phyloP scores from a whole-genome alignment of 2,888 invertebrate species.

The Tupiocoris notatus region DNA sequence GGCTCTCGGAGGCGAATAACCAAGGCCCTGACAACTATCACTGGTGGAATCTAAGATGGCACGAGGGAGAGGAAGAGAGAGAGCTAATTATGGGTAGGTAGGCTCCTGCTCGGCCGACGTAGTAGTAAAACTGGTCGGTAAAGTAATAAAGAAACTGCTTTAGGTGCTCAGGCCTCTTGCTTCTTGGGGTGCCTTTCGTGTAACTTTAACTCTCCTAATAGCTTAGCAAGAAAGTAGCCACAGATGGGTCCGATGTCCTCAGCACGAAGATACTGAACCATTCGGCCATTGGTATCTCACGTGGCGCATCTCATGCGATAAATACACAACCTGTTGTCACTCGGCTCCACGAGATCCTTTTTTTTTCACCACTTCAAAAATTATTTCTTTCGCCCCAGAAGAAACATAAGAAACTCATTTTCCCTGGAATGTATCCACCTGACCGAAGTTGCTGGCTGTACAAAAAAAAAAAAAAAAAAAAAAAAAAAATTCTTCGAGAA shows the following conservation, averaged over 20 bases:
- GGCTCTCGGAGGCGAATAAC: background rate
- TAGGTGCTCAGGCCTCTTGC: conserved; percentile 36
- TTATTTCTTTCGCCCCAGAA: background rate
- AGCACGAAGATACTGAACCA: background rate
- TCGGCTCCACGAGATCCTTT: conserved; percentile 2
- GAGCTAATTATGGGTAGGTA: conserved; percentile 33
- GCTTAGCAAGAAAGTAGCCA: conserved; percentile 27
- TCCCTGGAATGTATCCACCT: too few relatives aligned
- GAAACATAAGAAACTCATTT: too few relatives aligned
- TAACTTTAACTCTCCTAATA: conserved; percentile 35
- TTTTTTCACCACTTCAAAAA: background rate
- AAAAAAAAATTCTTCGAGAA: too few relatives aligned
- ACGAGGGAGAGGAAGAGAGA: conserved; percentile 2
- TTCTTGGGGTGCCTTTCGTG: conserved; percentile 29
- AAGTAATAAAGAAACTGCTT: conserved; percentile 42
- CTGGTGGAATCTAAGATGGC: conserved; percentile 35
- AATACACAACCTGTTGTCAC: conserved; percentile 40
- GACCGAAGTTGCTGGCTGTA: too few relatives aligned
- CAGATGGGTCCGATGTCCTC: conserved; percentile 17
- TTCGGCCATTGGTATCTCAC: conserved; percentile 24
- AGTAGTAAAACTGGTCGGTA: conserved; percentile 39
- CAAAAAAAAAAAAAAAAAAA: too few relatives aligned
- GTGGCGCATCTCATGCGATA: conserved; percentile 33
- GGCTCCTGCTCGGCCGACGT: conserved; percentile 19
- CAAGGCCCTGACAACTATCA: conserved; percentile 33